phyloP scores from a whole-genome alignment of 2,797 vertebrate species.

The Adrianichthys oophorus region DNA sequence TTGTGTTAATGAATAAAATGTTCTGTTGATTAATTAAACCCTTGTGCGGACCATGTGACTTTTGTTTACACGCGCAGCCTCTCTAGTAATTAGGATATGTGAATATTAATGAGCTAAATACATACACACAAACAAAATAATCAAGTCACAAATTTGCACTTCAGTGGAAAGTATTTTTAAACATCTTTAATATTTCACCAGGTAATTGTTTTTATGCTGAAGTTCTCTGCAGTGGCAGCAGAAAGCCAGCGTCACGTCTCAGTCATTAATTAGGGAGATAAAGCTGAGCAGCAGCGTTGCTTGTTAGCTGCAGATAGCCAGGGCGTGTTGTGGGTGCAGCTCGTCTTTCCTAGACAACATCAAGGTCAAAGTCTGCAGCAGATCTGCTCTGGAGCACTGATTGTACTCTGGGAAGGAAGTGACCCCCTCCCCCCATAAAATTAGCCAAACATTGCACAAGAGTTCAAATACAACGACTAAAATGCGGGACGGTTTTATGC shows the following conservation, averaged over 20 bases:
- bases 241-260: slow-evolving; percentile 39
- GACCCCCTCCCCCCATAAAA: slow-evolving; percentile 32
- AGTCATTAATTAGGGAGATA: slow-evolving; percentile 56
- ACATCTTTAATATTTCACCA: slow-evolving; percentile 34
- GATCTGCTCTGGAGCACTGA: slow-evolving; percentile 12
- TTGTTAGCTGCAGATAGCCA: slow-evolving; percentile 47
- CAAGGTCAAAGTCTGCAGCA: slow-evolving; percentile 52
- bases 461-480: slow-evolving; percentile 31
- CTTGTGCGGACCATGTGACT: slow-evolving; percentile 15
- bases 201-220: slow-evolving; percentile 21
- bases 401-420: slow-evolving; percentile 34
- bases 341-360: slow-evolving; percentile 25
- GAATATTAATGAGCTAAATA: slow-evolving; percentile 32
- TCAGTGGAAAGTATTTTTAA: slow-evolving; percentile 36
- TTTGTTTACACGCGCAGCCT: slow-evolving; percentile 27
- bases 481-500: slow-evolving; percentile 18
- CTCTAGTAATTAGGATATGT: slow-evolving; percentile 21
- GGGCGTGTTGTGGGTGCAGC: slow-evolving; percentile 37
- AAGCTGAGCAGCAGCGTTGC: slow-evolving; percentile 38
- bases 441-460: slow-evolving; percentile 36
- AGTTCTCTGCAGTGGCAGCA: too few species aligned
- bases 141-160: slow-evolving; percentile 41
- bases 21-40: slow-evolving; percentile 21
- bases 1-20: background rate
- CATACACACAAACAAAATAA: slow-evolving; percentile 13